phyloP scores from a whole-genome alignment of 2,113 vertebrate species.

The Brienomyrus brachyistius region DNA sequence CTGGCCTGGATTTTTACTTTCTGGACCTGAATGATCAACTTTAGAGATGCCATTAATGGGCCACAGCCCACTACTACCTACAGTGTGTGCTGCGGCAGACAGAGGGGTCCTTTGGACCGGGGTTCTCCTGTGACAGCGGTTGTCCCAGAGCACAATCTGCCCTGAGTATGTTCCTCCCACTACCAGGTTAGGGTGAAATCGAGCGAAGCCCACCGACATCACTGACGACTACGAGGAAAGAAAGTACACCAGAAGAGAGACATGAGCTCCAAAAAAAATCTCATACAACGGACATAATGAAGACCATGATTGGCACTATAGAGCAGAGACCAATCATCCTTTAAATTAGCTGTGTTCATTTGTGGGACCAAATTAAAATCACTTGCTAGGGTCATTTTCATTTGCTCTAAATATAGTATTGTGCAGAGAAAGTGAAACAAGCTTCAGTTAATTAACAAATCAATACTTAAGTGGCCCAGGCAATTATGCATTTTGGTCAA shows the following conservation, averaged over 20 bases:
- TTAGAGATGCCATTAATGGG: background rate
- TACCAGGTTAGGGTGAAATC: conserved; percentile 92
- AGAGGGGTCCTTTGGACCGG: conserved; percentile 72
- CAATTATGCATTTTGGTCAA: background rate
- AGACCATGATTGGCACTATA: background rate
- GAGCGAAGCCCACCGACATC: conserved; percentile 93
- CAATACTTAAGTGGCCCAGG: background rate
- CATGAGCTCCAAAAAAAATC: background rate
- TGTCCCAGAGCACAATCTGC: conserved; percentile 96
- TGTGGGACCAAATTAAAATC: background rate
- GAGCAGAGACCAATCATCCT: background rate
- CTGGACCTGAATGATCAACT: background rate
- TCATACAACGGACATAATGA: background rate
- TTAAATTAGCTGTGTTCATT: background rate
- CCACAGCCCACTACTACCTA: conserved; percentile 37
- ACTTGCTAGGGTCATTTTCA: background rate
- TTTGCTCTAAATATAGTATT: background rate
- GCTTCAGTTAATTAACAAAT: background rate
- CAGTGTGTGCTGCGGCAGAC: conserved; percentile 74
- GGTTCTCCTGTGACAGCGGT: conserved; percentile 89
- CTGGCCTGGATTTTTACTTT: background rate
- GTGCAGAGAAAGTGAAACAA: background rate
- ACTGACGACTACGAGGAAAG: conserved; percentile 75
- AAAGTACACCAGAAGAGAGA: background rate
- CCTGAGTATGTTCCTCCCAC: conserved; percentile 94